phyloP scores from a whole-genome alignment of 2,797 vertebrate genomes.

The Coluber constrictor region DNA sequence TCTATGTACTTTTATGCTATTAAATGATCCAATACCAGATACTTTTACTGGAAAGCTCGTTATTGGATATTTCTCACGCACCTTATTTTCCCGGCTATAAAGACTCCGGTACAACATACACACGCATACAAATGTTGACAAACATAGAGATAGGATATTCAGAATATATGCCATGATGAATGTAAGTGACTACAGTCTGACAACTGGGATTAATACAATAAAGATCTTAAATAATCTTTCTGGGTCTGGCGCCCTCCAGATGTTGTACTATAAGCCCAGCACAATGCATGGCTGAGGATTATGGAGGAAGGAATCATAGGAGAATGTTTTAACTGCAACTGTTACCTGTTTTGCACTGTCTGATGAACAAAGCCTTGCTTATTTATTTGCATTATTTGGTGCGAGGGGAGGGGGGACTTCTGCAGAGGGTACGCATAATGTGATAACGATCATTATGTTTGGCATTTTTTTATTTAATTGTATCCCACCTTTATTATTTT shows the following conservation, averaged over 20 bases:
- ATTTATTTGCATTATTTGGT: not conserved
- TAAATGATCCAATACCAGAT: not conserved
- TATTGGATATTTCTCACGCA: not conserved
- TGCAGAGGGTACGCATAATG: not conserved
- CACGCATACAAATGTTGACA: too few species aligned
- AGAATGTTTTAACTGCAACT: not conserved
- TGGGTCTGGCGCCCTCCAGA: not conserved
- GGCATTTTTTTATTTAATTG: not conserved
- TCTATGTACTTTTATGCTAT: not conserved
- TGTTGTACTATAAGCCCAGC: not conserved
- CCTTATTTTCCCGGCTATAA: not conserved
- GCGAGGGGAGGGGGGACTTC: not conserved
- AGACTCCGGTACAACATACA: not conserved
- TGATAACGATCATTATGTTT: not conserved
- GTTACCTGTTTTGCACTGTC: not conserved
- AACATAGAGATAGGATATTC: not conserved
- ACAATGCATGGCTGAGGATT: not conserved
- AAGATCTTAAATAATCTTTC: not conserved
- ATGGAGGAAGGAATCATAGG: not conserved
- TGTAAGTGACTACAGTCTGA: not conserved
- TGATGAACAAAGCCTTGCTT: not conserved
- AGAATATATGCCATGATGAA: not conserved
- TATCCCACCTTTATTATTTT: not conserved
- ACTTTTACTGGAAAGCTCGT: not conserved
- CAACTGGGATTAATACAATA: not conserved